Base-by-base conservation (phyloP, 1,140 invertebrate species). In the Pectinophora gossypiella region DNA sequence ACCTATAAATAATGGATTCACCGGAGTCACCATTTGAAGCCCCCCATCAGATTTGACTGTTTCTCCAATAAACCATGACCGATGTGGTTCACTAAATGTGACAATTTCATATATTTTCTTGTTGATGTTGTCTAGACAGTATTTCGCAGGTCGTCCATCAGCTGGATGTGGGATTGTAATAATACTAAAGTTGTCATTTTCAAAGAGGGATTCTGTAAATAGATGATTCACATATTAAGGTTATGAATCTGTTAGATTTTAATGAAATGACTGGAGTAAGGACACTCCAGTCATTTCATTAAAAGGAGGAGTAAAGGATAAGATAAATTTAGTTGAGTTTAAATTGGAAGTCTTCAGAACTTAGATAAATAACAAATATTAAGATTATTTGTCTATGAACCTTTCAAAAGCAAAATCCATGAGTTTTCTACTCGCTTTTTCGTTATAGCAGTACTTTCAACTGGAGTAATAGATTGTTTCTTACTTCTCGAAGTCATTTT, bases 41-140 rank as follows among this genome's bases (percentile, higher is more conserved):
- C 91, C 93, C 19, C 93, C 93, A 88, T 95, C 92, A 40, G 92
- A 93, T 77, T 92, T 93, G 0, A 95, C 92, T 65, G 90, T 89
- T 49, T 92, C 90, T 65, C 92, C 89, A 20, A 94, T 90, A 52
- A 94, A 90, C 92, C 92, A 94, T 13, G 92, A 93, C 51, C 92
- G 89, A 55, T 91, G 90, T 18, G 89, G 90, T 68, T 94, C 92
- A 20, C 89, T 82, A 51, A 92, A 93, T 27, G 90, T 90, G 40
- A 77, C 57, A 13, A 81, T 55, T 67, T 85, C 82, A 64, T 67
- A 82, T n/a, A 85, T 71, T 55, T 73, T 89, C 88, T 90, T 54
- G 76, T 89, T 35, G 81, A 72, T 50, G 23, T 89, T 89, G 64
- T 86, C 76, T 42, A 94, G 89, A 48, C 93, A 83, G 65, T 92